A percentile compares a stretch with the other conserved stretches of the same genome.
phyloP scores from a whole-genome alignment of 92 coral and sea anemone species.

The Phenganax marumi region DNA sequence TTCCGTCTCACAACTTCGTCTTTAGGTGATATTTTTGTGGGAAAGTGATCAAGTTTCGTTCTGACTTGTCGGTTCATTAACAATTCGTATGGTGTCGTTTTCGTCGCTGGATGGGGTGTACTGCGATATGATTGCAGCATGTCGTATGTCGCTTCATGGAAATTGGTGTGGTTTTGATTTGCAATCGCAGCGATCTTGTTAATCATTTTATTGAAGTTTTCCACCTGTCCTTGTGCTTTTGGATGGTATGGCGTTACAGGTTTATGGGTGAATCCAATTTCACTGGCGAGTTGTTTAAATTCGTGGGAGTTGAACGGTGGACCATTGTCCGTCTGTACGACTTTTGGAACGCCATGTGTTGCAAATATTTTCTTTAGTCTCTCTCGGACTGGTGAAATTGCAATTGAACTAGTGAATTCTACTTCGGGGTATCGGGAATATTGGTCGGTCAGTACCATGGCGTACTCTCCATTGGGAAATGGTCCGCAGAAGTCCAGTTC shows the following conservation, averaged over 20 bases:
- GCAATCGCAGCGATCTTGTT: constrained; percentile 60
- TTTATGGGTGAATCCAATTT: constrained; percentile 56
- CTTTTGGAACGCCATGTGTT: constrained; percentile 49
- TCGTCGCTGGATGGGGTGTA: constrained; percentile 25
- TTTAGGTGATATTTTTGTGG: constrained; percentile 35
- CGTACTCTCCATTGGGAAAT: constrained; percentile 27
- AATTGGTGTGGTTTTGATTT: constrained; percentile 42
- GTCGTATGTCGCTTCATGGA: constrained; percentile 59
- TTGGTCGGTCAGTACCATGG: constrained; percentile 46
- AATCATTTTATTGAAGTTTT: constrained; percentile 49
- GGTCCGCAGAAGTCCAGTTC: constrained; percentile 53
- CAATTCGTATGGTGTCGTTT: constrained; percentile 50
- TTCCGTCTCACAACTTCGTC: constrained; percentile 48
- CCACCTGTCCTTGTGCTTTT: constrained; percentile 61
- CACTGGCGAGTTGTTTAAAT: constrained; percentile 35
- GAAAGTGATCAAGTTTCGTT: constrained; percentile 61
- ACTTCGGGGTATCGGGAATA: constrained; percentile 57
- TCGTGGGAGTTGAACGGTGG: constrained; percentile 59
- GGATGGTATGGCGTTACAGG: constrained; percentile 55
- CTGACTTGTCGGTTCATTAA: constrained; percentile 52
- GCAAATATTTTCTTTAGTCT: constrained; percentile 51
- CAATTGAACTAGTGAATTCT: constrained; percentile 44
- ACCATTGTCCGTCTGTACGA: constrained; percentile 55
- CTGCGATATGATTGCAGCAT: constrained; percentile 60
- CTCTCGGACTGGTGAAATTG: constrained; percentile 28